Percentiles rank a stretch among this genome's conserved stretches.
These are phyloP conservation scores for Dermochelys coriacea DNA, from an alignment of 2,797 vertebrate genomes.

Conservation along the genomic window DNA sequence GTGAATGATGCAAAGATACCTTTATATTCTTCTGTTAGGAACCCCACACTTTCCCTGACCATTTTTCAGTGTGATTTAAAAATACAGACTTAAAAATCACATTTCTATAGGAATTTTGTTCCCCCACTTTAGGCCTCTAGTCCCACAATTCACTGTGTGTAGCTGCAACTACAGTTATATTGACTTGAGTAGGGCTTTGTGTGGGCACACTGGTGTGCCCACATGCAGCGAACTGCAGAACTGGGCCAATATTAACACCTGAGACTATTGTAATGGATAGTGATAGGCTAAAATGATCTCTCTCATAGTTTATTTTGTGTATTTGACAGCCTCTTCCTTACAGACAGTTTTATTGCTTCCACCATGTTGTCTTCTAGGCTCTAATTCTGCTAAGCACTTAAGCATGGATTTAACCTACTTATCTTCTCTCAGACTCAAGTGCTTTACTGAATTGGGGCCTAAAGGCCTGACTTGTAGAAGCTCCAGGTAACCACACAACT, in stretches of 20 bases:
- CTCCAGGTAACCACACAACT: neutral
- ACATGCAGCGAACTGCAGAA: neutral
- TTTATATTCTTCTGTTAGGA: neutral
- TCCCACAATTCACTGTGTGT: rapidly evolving
- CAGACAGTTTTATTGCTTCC: rapidly evolving
- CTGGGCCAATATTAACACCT: rapidly evolving
- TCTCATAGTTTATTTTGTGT: neutral
- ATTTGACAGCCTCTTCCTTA: neutral
- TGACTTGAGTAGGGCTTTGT: rapidly evolving
- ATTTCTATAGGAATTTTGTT: rapidly evolving
- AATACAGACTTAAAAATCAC: neutral
- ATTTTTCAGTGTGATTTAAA: neutral
- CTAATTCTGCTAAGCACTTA: neutral
- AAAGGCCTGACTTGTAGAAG: neutral
- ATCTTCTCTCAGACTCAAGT: neutral
- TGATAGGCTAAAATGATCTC: rapidly evolving
- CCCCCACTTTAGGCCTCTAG: rapidly evolving
- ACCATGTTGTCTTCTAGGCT: neutral
- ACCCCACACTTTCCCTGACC: rapidly evolving
- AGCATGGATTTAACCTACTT: neutral
- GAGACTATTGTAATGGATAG: rapidly evolving
- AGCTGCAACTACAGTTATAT: rapidly evolving
- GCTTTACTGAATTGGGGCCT: neutral
- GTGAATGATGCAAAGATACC: rapidly evolving
- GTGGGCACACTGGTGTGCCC: rapidly evolving